These are phyloP conservation scores for Montipora sp. DNA, from an alignment of 64 coral and sea anemone genomes.

Conservation along the genomic window DNA sequence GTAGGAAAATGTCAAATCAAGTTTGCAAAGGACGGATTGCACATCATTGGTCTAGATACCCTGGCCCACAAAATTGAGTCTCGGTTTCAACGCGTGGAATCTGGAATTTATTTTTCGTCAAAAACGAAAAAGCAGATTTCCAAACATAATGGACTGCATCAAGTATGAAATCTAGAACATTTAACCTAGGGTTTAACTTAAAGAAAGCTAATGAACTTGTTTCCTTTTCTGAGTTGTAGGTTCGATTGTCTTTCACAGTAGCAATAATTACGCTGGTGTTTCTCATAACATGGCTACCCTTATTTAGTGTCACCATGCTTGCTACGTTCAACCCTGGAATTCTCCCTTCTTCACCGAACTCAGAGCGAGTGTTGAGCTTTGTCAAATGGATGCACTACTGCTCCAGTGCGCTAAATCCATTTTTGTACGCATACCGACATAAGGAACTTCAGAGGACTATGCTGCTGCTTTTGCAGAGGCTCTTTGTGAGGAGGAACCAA, in stretches of 20 bases:
- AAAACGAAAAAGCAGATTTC: no score
- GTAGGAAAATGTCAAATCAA: no score
- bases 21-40: no score
- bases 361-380: conserved; percentile 34
- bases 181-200: not conserved
- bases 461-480: not conserved
- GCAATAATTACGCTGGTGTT: conserved; percentile 61
- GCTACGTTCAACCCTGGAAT: conserved; percentile 42
- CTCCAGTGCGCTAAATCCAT: conserved; percentile 62
- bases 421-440: conserved; percentile 72
- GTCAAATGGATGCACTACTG: conserved; percentile 86
- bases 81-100: no score
- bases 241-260: conserved; percentile 59
- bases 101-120: no score
- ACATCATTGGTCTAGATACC: no score
- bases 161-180: no score
- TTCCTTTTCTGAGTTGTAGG: not conserved
- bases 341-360: conserved; percentile 17
- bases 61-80: no score
- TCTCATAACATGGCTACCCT: conserved; percentile 65
- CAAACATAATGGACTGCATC: no score
- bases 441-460: conserved; percentile 47
- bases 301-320: conserved; percentile 56
- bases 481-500: not conserved
- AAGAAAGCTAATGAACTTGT: not conserved